These are phyloP conservation scores for Ischnura elegans DNA, from an alignment of 2,888 invertebrate genomes.

Conservation along the genomic window DNA sequence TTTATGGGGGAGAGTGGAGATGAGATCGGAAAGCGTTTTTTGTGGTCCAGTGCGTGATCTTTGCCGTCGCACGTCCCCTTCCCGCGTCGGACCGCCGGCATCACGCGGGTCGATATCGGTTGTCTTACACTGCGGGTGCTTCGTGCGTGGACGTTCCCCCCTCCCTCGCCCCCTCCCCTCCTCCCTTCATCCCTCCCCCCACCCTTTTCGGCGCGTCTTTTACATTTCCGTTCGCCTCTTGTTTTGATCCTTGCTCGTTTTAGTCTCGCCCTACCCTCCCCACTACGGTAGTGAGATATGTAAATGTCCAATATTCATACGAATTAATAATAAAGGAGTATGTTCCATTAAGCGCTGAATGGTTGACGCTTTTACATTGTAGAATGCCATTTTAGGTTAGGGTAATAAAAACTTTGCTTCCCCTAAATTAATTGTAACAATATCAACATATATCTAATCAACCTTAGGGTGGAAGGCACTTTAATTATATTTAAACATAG, in stretches of 20 bases:
- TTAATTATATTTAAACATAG: no score
- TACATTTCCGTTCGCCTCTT: background rate
- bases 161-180: background rate
- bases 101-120: slow-evolving; percentile 29
- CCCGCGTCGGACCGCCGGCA: background rate
- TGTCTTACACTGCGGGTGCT: slow-evolving; percentile 35
- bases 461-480: no score
- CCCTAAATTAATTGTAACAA: no score
- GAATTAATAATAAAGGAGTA: no score
- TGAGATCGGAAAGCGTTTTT: background rate
- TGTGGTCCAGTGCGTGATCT: slow-evolving; percentile 13
- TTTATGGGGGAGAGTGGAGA: background rate
- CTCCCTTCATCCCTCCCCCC: background rate
- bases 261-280: background rate
- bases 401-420: no score
- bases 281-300: background rate
- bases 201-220: background rate
- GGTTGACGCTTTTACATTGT: no score
- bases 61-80: background rate
- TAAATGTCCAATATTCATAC: no score
- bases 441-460: no score
- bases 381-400: no score
- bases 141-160: background rate
- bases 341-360: no score
- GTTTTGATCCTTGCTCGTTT: background rate